These are phyloP conservation scores for Odontothrips loti DNA, from an alignment of 2,888 invertebrate species.

Conservation along the genomic window DNA sequence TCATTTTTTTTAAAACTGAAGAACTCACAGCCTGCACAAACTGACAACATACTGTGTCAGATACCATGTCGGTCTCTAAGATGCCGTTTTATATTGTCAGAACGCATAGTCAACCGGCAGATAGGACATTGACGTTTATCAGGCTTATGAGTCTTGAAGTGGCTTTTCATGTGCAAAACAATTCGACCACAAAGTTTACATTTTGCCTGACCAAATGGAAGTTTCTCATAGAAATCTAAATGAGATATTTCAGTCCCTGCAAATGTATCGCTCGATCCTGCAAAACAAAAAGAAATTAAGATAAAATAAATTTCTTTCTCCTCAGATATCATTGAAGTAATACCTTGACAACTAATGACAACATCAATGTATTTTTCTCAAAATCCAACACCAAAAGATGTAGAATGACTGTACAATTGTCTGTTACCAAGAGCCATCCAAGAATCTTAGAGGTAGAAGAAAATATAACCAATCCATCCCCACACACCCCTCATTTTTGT, in stretches of 20 bases:
- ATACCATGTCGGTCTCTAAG: constrained; percentile 12
- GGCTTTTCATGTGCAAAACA: constrained; percentile 45
- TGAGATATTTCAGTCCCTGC: constrained; percentile 30
- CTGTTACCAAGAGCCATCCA: constrained; percentile 14
- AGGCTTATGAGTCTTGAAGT: constrained; percentile 44
- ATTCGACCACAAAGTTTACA: constrained; percentile 46
- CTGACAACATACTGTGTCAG: not conserved
- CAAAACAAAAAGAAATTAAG: constrained; percentile 29
- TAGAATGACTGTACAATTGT: not conserved
- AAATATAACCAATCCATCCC: constrained; percentile 21
- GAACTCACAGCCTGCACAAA: not conserved
- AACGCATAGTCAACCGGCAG: constrained; percentile 37
- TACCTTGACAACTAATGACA: not conserved
- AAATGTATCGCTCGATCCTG: constrained; percentile 32
- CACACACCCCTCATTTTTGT: not conserved
- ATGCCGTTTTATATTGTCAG: constrained; percentile 2
- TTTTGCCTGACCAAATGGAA: constrained; percentile 39
- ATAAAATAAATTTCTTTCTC: constrained; percentile 27
- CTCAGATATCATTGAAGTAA: not conserved
- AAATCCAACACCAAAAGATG: constrained; percentile 8
- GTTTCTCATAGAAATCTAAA: constrained; percentile 36
- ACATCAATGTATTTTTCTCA: not conserved
- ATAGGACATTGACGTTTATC: constrained; percentile 45
- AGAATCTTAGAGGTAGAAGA: constrained; percentile 12
- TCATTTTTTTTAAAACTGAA: not conserved